Base-by-base conservation (phyloP, 2,888 invertebrate species). In the Lumbricus terrestris region DNA sequence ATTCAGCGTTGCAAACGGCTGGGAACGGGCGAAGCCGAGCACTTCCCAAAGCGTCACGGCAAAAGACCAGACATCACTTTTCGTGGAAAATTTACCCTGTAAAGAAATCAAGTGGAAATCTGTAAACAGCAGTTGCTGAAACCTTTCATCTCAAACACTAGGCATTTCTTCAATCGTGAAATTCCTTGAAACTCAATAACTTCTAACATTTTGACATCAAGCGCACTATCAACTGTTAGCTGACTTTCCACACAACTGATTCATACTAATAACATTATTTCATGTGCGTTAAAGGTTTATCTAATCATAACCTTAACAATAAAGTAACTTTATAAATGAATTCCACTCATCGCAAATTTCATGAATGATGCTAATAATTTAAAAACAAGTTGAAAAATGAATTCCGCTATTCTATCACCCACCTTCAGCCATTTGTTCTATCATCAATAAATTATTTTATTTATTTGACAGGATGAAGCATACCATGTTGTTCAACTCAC, bases 1-100 rank as follows among this genome's bases (percentile, higher is more conserved):
- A 33, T 96, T 96, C 92, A 97, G 94, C 91, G 96, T 96, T 90
- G 97, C 96, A 95, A 96, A 97, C 0, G 98, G 98, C 91, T 96
- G 96, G 90, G 97, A 96, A 89, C 97, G 96, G 92, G 97, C 97
- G 90, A 97, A 96, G 20, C 97, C 97, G 93, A 97, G 96, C 91
- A 98, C 96, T 95, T 98, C 98, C 96, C 97, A 97, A 88, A 98
- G 95, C 0, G 97, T 97, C 37, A 98, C 97, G 0, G 97, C 98
- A 95, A 97, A 98, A n/a, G 97, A 96, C 98, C 98, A 98, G 1
- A 97, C 97, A 95, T 98, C 98, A 94, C 97, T 97, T 95, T 97
- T 97, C 89, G 96, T 96, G 82, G 97, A 97, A 95, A 98, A 98
- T 95, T 97, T 97, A 89, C 97, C 97, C 98, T 98, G 95, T 85